A percentile compares a stretch with the other conserved stretches of the same genome.
Conservation (phyloP, 2,888 invertebrate species). For the Athrips mouffetella region DNA sequence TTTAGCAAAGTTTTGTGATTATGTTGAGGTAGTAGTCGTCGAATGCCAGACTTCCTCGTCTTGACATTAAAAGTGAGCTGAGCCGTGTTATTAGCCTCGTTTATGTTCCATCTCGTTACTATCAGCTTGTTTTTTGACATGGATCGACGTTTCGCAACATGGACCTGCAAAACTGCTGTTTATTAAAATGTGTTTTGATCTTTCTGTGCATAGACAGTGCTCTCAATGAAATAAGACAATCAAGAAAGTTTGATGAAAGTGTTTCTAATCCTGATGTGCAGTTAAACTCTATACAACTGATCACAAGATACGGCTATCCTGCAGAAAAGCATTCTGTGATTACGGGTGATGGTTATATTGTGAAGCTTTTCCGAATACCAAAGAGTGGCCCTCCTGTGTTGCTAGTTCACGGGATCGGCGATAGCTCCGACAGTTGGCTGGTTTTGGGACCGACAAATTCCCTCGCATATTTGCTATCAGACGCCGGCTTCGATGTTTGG, state of each 20-base stretch:
- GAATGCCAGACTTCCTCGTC: neutral
- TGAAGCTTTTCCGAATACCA: conserved; percentile 52
- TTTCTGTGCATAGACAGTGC: conserved; percentile 35
- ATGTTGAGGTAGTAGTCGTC: neutral
- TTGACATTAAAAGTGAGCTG: conserved; percentile 35
- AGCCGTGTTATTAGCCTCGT: conserved; percentile 13
- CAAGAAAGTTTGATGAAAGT: conserved; percentile 28
- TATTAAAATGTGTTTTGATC: conserved; percentile 33
- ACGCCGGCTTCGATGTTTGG: conserved; percentile 62
- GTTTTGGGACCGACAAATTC: conserved; percentile 55
- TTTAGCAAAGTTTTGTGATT: no score
- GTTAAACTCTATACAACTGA: conserved; percentile 53
- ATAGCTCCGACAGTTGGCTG: conserved; percentile 66
- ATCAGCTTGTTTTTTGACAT: conserved; percentile 27
- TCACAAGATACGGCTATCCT: conserved; percentile 47
- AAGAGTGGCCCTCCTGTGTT: conserved; percentile 55
- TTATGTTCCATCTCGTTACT: conserved; percentile 10
- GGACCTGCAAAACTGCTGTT: conserved; percentile 31
- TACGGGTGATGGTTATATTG: conserved; percentile 57
- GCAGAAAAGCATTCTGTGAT: conserved; percentile 47
- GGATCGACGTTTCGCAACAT: conserved; percentile 38
- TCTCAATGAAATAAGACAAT: conserved; percentile 27
- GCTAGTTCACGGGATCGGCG: conserved; percentile 60
- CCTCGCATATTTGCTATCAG: conserved; percentile 51
- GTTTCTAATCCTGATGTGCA: conserved; percentile 44